A percentile compares a stretch with the other conserved stretches of the same genome.
Conservation (phyloP, 1,140 invertebrate genomes). For the Cataglyphis hispanica region DNA sequence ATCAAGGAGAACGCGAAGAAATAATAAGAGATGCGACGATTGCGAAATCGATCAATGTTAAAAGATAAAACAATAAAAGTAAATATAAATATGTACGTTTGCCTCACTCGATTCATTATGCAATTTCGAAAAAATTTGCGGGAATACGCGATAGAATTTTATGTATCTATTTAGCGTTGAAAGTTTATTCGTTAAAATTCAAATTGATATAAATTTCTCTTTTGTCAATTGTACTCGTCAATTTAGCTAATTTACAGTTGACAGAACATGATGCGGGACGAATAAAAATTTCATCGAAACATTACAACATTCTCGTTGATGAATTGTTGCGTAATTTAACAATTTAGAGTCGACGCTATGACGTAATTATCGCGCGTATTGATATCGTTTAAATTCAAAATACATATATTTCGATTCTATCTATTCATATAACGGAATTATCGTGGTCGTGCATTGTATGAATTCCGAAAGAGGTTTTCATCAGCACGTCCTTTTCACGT, state of each 20-base stretch:
- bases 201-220: background rate
- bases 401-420: background rate
- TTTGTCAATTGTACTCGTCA: background rate
- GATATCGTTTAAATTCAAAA: constrained; percentile 36
- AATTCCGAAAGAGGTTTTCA: constrained; percentile 24
- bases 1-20: background rate
- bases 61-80: background rate
- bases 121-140: background rate
- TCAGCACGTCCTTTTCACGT: background rate
- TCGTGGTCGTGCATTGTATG: background rate
- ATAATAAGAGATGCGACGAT: too few relatives aligned
- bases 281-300: constrained; percentile 18
- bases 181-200: constrained; percentile 25
- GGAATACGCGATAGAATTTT: background rate
- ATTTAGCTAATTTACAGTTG: constrained; percentile 1
- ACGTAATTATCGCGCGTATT: constrained; percentile 6
- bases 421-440: background rate
- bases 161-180: background rate
- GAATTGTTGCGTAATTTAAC: constrained; percentile 40
- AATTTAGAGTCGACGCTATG: constrained; percentile 25
- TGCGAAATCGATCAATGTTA: background rate
- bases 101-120: background rate
- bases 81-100: background rate
- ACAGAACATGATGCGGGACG: constrained; percentile 1
- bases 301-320: background rate